These are phyloP conservation scores for Platyura marginata DNA, from an alignment of 1,140 invertebrate genomes.

Conservation along the genomic window DNA sequence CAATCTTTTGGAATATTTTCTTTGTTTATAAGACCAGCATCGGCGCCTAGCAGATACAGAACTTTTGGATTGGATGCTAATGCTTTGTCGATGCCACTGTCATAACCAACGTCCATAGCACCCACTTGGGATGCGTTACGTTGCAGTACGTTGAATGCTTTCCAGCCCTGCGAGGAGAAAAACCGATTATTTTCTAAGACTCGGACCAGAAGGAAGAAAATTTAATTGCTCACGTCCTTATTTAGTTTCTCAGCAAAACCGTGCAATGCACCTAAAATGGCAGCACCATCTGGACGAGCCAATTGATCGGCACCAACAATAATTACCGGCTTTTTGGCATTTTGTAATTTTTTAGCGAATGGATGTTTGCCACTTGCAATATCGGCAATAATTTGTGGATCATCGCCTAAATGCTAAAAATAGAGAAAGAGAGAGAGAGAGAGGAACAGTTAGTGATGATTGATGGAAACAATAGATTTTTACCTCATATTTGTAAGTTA, in stretches of 20 bases:
- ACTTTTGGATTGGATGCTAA: slow-evolving; percentile 50
- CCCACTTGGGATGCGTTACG: slow-evolving; percentile 85
- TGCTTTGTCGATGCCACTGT: slow-evolving; percentile 53
- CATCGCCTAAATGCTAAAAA: slow-evolving; percentile 64
- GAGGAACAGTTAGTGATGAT: no score
- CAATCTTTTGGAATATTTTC: slow-evolving; percentile 64
- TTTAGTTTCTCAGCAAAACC: slow-evolving; percentile 39
- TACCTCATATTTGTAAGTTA: slow-evolving; percentile 85
- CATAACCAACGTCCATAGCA: slow-evolving; percentile 89
- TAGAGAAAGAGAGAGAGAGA: no score
- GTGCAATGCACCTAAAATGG: slow-evolving; percentile 56
- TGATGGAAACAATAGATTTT: slow-evolving; percentile 7
- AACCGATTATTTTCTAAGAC: not conserved
- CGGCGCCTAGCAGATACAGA: slow-evolving; percentile 83
- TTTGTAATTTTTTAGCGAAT: slow-evolving; percentile 49
- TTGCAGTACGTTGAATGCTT: slow-evolving; percentile 81
- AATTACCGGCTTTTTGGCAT: slow-evolving; percentile 78
- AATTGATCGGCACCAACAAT: slow-evolving; percentile 78
- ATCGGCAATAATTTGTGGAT: slow-evolving; percentile 47
- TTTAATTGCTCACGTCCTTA: slow-evolving; percentile 23
- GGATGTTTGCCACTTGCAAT: slow-evolving; percentile 56
- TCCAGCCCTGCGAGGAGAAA: slow-evolving; percentile 25
- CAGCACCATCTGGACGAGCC: slow-evolving; percentile 56
- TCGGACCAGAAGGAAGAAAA: not conserved
- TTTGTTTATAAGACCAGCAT: slow-evolving; percentile 60